Evolutionary conservation across 2,888 invertebrate genomes (phyloP).

Genomic region (Arge pagana): DNA sequence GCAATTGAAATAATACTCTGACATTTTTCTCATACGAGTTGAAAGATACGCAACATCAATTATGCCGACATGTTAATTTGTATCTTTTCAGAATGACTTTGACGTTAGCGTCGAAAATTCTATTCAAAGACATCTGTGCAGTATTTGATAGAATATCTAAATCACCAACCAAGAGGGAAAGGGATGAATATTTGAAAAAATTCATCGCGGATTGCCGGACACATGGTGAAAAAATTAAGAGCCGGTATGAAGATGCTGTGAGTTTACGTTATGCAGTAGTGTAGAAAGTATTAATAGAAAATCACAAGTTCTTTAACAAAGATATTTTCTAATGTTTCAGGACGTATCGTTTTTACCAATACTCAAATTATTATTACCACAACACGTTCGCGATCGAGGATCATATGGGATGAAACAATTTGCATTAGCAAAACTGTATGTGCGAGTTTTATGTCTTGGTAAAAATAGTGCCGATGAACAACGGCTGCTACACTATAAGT

Average conservation of each 20-base stretch:
- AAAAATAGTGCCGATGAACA: conserved; percentile 66
- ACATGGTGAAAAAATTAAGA: conserved; percentile 50
- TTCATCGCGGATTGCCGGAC: conserved; percentile 62
- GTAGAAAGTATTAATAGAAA: neutral
- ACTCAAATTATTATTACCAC: conserved; percentile 78
- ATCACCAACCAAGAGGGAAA: conserved; percentile 57
- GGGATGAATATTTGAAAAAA: conserved; percentile 58
- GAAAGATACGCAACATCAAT: conserved; percentile 25
- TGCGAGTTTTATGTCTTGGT: conserved; percentile 76
- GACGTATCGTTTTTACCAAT: conserved; percentile 71
- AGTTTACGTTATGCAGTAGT: conserved; percentile 27
- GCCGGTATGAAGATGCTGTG: conserved; percentile 45
- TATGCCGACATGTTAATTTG: conserved; percentile 35
- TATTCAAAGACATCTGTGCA: conserved; percentile 64
- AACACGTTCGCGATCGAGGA: conserved; percentile 76
- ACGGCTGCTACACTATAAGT: conserved; percentile 62
- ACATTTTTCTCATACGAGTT: no score
- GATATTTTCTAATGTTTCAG: conserved; percentile 47
- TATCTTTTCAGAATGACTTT: conserved; percentile 35
- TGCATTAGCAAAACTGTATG: conserved; percentile 72
- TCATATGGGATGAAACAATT: conserved; percentile 84
- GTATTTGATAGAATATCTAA: conserved; percentile 67
- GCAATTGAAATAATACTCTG: no score
- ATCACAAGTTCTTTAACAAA: conserved; percentile 55
- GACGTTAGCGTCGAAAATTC: conserved; percentile 48